These are phyloP conservation scores for Triplophysa yarkandensis DNA, from an alignment of 2,797 vertebrate species.

Conservation along the genomic window DNA sequence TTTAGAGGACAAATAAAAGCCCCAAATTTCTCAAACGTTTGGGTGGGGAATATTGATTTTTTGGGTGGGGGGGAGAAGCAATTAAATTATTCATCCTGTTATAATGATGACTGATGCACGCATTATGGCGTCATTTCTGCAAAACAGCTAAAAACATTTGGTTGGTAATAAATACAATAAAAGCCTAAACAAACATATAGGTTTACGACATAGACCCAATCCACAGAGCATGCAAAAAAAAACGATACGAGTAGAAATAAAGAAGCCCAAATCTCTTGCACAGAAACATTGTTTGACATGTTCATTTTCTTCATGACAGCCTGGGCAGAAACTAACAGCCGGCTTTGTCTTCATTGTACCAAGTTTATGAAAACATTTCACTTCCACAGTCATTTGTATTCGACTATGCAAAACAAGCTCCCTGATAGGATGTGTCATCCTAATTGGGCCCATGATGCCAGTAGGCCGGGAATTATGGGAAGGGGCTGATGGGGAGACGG, in stretches of 20 bases:
- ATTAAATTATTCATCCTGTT: constrained; percentile 76
- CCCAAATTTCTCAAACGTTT: constrained; percentile 74
- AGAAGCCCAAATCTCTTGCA: constrained; percentile 71
- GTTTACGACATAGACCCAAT: constrained; percentile 37
- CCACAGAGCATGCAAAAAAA: constrained; percentile 20
- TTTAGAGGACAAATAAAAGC: constrained; percentile 90
- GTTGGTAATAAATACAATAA: neutral
- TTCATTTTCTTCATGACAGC: constrained; percentile 88
- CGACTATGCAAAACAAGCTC: constrained; percentile 92
- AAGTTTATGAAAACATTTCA: constrained; percentile 91
- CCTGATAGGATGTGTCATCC: constrained; percentile 92
- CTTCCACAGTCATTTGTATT: constrained; percentile 90
- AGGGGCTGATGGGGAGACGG: constrained; percentile 82
- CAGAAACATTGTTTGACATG: constrained; percentile 83
- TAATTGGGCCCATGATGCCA: constrained; percentile 94
- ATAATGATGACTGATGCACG: constrained; percentile 77
- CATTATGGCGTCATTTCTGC: constrained; percentile 67
- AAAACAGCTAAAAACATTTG: constrained; percentile 10
- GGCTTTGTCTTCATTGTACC: constrained; percentile 77
- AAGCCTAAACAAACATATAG: neutral
- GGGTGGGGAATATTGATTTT: constrained; percentile 75
- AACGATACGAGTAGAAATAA: constrained; percentile 21
- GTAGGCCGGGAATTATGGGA: constrained; percentile 87
- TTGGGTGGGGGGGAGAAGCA: constrained; percentile 66
- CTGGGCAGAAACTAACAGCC: constrained; percentile 82